Conservation (phyloP, 2,113 vertebrate genomes). For the Upupa epops region DNA sequence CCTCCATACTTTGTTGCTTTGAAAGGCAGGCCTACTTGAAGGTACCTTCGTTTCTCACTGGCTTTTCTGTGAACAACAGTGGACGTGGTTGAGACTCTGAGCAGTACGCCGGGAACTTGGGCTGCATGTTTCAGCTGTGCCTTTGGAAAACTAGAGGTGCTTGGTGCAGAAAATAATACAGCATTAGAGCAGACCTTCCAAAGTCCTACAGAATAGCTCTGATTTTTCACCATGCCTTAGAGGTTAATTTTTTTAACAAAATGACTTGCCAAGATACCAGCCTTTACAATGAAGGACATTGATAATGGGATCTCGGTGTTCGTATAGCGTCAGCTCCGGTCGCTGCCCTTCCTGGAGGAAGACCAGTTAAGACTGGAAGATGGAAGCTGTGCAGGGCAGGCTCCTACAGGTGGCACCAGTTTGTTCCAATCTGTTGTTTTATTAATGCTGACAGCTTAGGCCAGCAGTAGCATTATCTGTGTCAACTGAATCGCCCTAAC, state of each 20-base stretch:
- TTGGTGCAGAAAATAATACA: not conserved
- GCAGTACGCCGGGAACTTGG: not conserved
- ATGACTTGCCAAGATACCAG: not conserved
- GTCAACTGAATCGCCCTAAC: constrained; percentile 82
- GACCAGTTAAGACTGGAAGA: not conserved
- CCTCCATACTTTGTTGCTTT: no score
- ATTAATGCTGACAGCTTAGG: constrained; percentile 76
- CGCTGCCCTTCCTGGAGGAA: not conserved
- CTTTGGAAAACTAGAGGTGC: not conserved
- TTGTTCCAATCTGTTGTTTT: constrained; percentile 70
- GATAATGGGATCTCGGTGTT: not conserved
- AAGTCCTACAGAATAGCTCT: not conserved
- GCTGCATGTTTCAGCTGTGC: not conserved
- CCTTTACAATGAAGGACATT: not conserved
- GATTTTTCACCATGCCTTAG: not conserved
- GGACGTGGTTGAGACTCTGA: not conserved
- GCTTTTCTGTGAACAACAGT: not conserved
- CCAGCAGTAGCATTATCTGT: constrained; percentile 74
- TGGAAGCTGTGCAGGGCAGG: not conserved
- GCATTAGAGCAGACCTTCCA: not conserved
- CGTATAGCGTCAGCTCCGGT: not conserved
- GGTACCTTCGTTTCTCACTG: not conserved
- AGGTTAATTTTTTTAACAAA: not conserved
- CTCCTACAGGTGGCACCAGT: constrained; percentile 67
- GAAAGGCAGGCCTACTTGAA: not conserved